Evolutionary conservation across 2,888 invertebrate genomes (phyloP), one percentile per base, ranked within the genome.

Genomic region (Boloria euphrosyne): DNA sequence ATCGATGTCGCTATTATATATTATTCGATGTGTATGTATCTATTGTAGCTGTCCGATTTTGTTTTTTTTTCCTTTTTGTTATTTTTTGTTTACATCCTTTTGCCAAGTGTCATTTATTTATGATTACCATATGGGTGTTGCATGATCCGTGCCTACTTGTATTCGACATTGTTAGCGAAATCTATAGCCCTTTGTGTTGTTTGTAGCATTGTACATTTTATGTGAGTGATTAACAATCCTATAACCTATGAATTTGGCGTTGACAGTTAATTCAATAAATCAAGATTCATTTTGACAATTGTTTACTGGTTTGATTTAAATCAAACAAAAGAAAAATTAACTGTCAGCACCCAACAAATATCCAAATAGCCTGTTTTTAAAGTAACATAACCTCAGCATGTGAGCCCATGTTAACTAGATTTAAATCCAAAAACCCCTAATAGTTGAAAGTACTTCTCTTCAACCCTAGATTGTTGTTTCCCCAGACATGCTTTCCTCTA

Each of bases 61-160:
- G 73, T 77, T 76, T 75, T 77, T 76, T 75, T 78, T 78, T 76
- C 73, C 69, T 78, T 80, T 76, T 79, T 75, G 67, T 73, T 76
- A 69, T 76, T 79, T 77, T 78, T 73, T 73, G 71, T 76, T 73
- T 77, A 78, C 79, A 78, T 77, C 78, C 79, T 82, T 81, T 75
- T 77, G 75, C 76, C 68, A 62, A 71, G 65, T 66, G 70, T 68
- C 69, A 68, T 74, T 75, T 76, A 71, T 74, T 77, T 76, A 70
- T 74, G 83, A 81, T 86, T 80, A 86, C 85, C 87, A 85, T 89
- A 64, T 91, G 87, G 88, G 90, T 91, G 91, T 91, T 92, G 92
- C 92, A 92, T 92, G 92, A 85, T 87, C 87, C 89, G 91, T 91
- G 91, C 88, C 91, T 90, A 82, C 82, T 75, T 90, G 90, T 92